A percentile compares a stretch with the other conserved stretches of the same genome.
phyloP scores from a whole-genome alignment of 2,113 vertebrate species.

The Lepidothrix coronata region DNA sequence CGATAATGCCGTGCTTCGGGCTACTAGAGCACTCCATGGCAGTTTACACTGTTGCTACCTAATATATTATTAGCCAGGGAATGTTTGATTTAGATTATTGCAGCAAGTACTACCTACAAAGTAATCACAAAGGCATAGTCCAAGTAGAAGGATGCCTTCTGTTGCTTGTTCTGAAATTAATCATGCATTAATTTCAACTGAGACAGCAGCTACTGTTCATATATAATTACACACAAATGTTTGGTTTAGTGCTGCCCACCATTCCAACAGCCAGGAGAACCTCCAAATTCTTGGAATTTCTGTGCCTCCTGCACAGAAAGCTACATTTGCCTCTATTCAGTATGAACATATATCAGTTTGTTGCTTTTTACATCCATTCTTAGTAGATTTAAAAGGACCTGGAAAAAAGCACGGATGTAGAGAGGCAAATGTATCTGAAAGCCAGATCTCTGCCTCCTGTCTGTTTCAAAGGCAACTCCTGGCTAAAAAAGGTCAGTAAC shows the following conservation, averaged over 20 bases:
- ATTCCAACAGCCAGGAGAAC: neutral
- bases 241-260: neutral
- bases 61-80: neutral
- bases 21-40: neutral
- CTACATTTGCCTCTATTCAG: neutral
- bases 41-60: neutral
- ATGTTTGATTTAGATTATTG: slow-evolving; percentile 19
- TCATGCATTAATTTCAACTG: neutral
- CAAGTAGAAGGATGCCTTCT: neutral
- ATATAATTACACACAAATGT: neutral
- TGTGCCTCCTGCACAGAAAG: neutral
- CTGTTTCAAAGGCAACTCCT: neutral
- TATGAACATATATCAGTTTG: neutral
- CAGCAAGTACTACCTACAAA: neutral
- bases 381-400: neutral
- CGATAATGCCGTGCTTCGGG: neutral
- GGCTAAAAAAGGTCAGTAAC: neutral
- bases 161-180: neutral
- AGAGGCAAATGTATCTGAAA: neutral
- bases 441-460: neutral
- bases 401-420: neutral
- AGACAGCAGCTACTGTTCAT: neutral
- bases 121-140: neutral
- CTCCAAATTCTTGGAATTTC: neutral
- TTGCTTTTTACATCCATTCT: neutral